A percentile compares a stretch with the other conserved stretches of the same genome.
Conservation (phyloP, 2,113 vertebrate species). For the Carettochelys insculpta region DNA sequence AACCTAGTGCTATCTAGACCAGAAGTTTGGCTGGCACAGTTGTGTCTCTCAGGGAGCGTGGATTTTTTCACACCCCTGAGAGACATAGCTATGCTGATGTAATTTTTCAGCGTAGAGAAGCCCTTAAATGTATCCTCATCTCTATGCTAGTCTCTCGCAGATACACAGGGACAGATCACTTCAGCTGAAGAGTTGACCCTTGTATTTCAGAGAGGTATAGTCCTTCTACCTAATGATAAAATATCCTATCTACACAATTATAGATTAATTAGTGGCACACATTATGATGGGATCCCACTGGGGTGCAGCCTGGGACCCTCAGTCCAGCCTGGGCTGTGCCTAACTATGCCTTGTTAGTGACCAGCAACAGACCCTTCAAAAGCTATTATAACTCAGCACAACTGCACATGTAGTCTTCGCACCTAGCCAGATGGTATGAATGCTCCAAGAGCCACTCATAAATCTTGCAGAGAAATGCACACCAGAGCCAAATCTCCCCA, state of each 20-base stretch:
- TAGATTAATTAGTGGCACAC: neutral
- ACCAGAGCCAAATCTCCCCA: too few relatives aligned
- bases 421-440: too few relatives aligned
- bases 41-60: neutral
- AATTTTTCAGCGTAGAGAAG: neutral
- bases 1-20: neutral
- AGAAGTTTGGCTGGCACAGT: neutral
- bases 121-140: conserved; percentile 24
- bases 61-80: neutral
- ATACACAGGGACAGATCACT: conserved; percentile 47
- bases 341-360: too few relatives aligned
- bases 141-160: conserved; percentile 30
- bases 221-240: neutral
- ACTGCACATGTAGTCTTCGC: too few relatives aligned
- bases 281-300: too few relatives aligned
- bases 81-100: neutral
- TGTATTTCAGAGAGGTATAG: neutral
- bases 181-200: conserved; percentile 25
- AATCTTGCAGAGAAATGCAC: too few relatives aligned
- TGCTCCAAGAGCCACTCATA: too few relatives aligned
- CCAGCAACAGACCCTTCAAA: too few relatives aligned
- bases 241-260: conserved; percentile 37
- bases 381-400: too few relatives aligned
- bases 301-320: too few relatives aligned
- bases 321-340: too few relatives aligned